phyloP scores from a whole-genome alignment of 2,797 vertebrate species.

The Chelon auratus region DNA sequence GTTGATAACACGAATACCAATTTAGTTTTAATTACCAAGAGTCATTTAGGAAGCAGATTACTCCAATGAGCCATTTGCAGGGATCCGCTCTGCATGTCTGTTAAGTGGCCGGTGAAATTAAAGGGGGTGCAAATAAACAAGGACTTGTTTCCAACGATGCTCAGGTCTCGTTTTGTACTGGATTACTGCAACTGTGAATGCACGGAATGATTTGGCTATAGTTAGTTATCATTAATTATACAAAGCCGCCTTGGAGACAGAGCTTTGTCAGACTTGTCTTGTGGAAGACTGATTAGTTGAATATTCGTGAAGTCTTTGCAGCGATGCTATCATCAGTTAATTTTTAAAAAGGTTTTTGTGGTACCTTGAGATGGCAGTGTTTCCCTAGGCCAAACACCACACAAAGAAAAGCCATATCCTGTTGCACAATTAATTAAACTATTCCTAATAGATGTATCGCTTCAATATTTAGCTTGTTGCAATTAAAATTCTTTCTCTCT shows the following conservation, averaged over 20 bases:
- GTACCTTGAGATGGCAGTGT: slow-evolving; percentile 79
- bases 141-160: slow-evolving; percentile 28
- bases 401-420: slow-evolving; percentile 12
- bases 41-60: slow-evolving; percentile 73
- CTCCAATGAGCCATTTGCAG: slow-evolving; percentile 61
- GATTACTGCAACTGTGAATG: slow-evolving; percentile 25
- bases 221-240: background rate
- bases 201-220: slow-evolving; percentile 20
- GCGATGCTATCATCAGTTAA: background rate
- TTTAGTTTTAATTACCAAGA: slow-evolving; percentile 77
- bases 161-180: slow-evolving; percentile 17
- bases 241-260: background rate
- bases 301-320: slow-evolving; percentile 5
- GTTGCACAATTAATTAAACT: slow-evolving; percentile 29
- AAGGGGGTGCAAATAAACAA: slow-evolving; percentile 66
- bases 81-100: slow-evolving; percentile 57
- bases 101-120: slow-evolving; percentile 73
- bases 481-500: slow-evolving; percentile 37
- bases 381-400: slow-evolving; percentile 48
- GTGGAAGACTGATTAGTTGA: slow-evolving; percentile 8
- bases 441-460: slow-evolving; percentile 17
- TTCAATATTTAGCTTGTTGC: slow-evolving; percentile 42
- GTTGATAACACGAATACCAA: slow-evolving; percentile 72
- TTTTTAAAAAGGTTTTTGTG: slow-evolving; percentile 21
- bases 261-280: slow-evolving; percentile 22